phyloP scores from a whole-genome alignment of 2,797 vertebrate genomes.

The Myiotriccus ornatus region DNA sequence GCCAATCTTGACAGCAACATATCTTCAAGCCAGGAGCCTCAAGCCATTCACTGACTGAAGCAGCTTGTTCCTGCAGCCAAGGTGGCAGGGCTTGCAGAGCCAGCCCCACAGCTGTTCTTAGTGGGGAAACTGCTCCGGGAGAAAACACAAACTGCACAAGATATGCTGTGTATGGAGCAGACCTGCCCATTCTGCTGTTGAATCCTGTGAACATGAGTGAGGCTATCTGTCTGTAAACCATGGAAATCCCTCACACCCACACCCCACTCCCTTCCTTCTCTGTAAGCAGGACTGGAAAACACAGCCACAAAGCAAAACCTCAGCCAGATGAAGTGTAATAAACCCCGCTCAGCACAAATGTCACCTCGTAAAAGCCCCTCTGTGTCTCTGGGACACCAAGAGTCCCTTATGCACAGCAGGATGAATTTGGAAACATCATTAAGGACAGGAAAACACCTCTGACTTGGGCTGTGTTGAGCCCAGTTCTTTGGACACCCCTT shows the following conservation, averaged over 20 bases:
- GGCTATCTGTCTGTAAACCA: neutral
- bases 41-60: neutral
- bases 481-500: neutral
- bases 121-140: neutral
- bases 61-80: neutral
- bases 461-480: neutral
- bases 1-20: neutral
- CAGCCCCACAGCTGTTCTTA: neutral
- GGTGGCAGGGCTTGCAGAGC: neutral
- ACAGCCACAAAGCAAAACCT: neutral
- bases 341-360: neutral
- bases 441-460: neutral
- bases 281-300: neutral
- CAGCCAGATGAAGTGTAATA: neutral
- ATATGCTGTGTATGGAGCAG: neutral
- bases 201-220: neutral
- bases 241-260: neutral
- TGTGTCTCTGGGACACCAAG: neutral
- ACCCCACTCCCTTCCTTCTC: neutral
- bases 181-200: neutral
- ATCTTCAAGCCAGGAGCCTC: neutral
- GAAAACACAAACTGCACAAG: neutral
- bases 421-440: neutral
- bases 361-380: neutral
- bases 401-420: neutral